These are phyloP conservation scores for Plecturocebus donacophilus DNA, from an alignment of 2,113 vertebrate genomes.

Conservation along the genomic window DNA sequence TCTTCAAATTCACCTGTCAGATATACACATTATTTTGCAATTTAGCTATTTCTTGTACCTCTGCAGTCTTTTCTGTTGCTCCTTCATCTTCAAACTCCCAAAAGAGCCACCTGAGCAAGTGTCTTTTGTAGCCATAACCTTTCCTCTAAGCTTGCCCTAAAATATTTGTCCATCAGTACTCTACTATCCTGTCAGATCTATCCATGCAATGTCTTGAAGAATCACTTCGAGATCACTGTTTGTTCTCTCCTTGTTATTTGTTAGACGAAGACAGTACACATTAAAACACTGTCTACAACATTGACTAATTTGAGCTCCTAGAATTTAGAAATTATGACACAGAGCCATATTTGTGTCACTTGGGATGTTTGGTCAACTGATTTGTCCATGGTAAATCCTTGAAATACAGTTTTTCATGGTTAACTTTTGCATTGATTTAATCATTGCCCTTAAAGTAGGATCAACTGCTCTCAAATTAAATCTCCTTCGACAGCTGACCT, in stretches of 20 bases:
- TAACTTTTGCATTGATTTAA: neutral
- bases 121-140: neutral
- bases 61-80: neutral
- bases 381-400: neutral
- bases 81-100: neutral
- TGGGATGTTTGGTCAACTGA: neutral
- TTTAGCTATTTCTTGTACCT: neutral
- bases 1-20: neutral
- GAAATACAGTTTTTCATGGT: neutral
- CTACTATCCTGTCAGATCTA: neutral
- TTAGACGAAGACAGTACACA: neutral
- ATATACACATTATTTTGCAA: neutral
- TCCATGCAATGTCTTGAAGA: neutral
- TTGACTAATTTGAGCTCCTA: neutral
- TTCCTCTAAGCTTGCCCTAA: neutral
- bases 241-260: neutral
- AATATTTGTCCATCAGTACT: neutral
- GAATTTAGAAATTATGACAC: neutral
- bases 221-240: neutral
- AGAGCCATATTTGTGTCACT: neutral
- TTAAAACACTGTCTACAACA: neutral
- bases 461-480: neutral
- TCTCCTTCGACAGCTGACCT: neutral
- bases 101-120: neutral
- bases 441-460: neutral